These are phyloP conservation scores for Picus viridis DNA, from an alignment of 2,797 vertebrate species.

Conservation along the genomic window DNA sequence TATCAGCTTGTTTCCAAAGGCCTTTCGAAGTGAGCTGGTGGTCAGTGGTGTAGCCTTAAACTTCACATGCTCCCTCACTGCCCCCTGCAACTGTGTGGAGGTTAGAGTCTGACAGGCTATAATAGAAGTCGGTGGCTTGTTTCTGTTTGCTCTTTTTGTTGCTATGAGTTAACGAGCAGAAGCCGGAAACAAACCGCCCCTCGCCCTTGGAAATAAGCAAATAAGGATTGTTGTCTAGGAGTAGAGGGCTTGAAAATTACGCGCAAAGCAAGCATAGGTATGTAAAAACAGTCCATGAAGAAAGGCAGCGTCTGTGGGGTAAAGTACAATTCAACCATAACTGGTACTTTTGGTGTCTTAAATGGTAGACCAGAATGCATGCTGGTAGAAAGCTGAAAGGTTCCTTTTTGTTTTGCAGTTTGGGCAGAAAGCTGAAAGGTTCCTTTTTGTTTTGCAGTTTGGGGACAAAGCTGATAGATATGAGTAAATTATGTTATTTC, in stretches of 20 bases:
- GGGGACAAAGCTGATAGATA: background rate
- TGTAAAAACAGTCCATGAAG: background rate
- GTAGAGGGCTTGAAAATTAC: background rate
- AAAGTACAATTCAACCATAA: background rate
- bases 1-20: background rate
- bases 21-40: background rate
- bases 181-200: constrained; percentile 44
- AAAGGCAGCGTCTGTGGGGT: background rate
- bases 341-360: background rate
- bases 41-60: background rate
- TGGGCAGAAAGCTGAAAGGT: background rate
- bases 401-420: constrained; percentile 5
- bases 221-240: background rate
- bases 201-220: constrained; percentile 36
- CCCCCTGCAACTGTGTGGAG: background rate
- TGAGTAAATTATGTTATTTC: background rate
- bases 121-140: background rate
- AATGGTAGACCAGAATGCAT: background rate
- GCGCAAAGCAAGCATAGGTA: background rate
- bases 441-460: constrained; percentile 1
- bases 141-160: constrained; percentile 50
- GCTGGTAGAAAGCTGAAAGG: background rate
- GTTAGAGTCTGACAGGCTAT: background rate
- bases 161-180: constrained; percentile 35
- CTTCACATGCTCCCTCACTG: background rate